A percentile compares a stretch with the other conserved stretches of the same genome.
These are phyloP conservation scores for Drosophila jambulina DNA, from an alignment of 1,140 invertebrate species.

Conservation along the genomic window DNA sequence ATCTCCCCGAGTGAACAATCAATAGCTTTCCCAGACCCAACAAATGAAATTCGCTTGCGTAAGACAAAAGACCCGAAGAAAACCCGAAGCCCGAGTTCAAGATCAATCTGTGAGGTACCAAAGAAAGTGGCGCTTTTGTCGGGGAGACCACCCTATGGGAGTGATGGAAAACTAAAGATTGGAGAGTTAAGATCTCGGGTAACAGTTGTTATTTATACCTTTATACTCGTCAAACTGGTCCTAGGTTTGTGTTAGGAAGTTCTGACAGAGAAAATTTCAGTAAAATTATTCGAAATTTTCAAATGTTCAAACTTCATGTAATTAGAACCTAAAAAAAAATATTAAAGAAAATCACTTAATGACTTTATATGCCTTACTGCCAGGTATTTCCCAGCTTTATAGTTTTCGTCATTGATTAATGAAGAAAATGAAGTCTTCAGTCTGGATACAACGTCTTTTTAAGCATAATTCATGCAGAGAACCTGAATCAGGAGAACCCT, in stretches of 20 bases:
- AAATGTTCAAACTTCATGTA: neutral
- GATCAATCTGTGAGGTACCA: conserved; percentile 29
- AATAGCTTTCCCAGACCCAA: conserved; percentile 43
- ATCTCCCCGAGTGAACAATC: conserved; percentile 38
- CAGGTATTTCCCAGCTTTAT: neutral
- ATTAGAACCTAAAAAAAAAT: neutral
- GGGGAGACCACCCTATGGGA: conserved; percentile 32
- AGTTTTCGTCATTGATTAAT: neutral
- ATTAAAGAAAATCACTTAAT: neutral
- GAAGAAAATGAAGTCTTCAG: neutral
- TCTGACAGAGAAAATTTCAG: neutral
- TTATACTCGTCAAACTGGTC: neutral
- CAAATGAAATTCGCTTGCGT: conserved; percentile 34
- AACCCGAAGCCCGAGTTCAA: conserved; percentile 4
- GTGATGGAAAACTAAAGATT: conserved; percentile 34
- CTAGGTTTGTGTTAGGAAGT: neutral
- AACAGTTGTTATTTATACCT: conserved; percentile 29
- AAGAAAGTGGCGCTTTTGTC: conserved; percentile 35
- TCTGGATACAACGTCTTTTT: neutral
- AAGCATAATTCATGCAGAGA: conserved; percentile 23
- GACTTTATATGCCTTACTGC: neutral
- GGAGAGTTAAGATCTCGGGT: conserved; percentile 18
- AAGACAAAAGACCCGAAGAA: conserved; percentile 28
- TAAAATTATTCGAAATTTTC: neutral
- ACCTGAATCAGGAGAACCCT: conserved; percentile 10